Evolutionary conservation across 2,888 invertebrate species (phyloP), one percentile per base, ranked within the genome.

Genomic region (Agrypnus murinus): DNA sequence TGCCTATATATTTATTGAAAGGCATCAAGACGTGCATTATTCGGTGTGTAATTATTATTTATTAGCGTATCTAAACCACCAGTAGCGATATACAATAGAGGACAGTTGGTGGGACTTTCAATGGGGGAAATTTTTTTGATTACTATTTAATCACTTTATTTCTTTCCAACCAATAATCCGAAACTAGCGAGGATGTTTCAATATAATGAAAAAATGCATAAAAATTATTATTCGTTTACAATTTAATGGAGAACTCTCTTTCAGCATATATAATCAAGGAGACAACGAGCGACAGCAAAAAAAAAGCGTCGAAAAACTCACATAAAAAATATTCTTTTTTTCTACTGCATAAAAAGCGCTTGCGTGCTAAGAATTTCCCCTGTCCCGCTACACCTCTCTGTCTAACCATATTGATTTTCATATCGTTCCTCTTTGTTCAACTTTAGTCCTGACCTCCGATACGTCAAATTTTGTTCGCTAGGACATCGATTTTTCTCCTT

Each of bases 371-470:
- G 75, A 76, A 73, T 69, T 65, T 69, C 68, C 67, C 68, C 63
- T 60, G 53, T 73, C 76, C 74, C 76, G 64, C 70, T 73, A 60
- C 75, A 68, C 77, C 77, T 75, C 79, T 76, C 78, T 75, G 80
- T 80, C 81, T 82, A 79, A 78, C 79, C 73, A 79, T 82, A 82
- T 82, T 80, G 82, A 83, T 82, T 82, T 82, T 81, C 77, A 73
- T 77, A 76, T 76, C 74, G 72, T 74, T 65, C 65, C 55, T 65
- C 72, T 75, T 73, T 65, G 60, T 71, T 57, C 62, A 72, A 62
- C 74, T 64, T 71, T 65, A 74, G 74, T 77, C 83, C 84, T 83
- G 84, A 84, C 84, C 84, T 84, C 81, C 83, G 82, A 80, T 81
- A 83, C 83, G 80, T 81, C 81, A 81, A 79, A 81, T 77, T 79